A percentile compares a stretch with the other conserved stretches of the same genome.
Evolutionary conservation across 2,888 invertebrate genomes (phyloP).

Genomic region (Gastracanthus pulcherrimus): DNA sequence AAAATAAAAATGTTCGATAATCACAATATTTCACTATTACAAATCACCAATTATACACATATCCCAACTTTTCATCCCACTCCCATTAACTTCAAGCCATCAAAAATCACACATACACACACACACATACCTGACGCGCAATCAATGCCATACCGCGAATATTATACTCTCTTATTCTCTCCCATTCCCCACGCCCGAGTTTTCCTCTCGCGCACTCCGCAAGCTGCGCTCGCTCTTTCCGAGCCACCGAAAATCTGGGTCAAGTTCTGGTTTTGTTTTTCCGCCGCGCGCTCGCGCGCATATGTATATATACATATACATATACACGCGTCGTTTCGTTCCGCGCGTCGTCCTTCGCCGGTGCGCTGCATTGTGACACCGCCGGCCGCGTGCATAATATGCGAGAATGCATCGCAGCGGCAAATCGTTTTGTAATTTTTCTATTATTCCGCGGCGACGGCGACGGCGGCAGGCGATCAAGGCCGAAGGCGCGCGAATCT

Average conservation of each 20-base stretch:
- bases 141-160: neutral
- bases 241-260: conserved; percentile 16
- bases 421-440: conserved; percentile 30
- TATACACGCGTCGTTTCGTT: no score
- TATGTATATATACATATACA: neutral
- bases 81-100: no score
- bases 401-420: neutral
- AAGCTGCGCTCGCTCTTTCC: neutral
- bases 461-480: conserved; percentile 19
- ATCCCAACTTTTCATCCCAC: no score
- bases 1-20: no score
- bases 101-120: no score
- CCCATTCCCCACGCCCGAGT: conserved; percentile 1
- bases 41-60: no score
- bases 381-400: no score
- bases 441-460: conserved; percentile 19
- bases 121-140: no score
- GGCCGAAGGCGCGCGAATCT: conserved; percentile 1
- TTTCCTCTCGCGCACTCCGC: neutral
- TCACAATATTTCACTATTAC: no score
- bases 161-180: neutral
- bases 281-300: conserved; percentile 43
- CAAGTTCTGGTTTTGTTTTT: conserved; percentile 43
- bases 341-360: no score
- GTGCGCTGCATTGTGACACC: no score